These are phyloP conservation scores for Anolis apletophallus DNA, from an alignment of 2,797 vertebrate species.

Conservation along the genomic window DNA sequence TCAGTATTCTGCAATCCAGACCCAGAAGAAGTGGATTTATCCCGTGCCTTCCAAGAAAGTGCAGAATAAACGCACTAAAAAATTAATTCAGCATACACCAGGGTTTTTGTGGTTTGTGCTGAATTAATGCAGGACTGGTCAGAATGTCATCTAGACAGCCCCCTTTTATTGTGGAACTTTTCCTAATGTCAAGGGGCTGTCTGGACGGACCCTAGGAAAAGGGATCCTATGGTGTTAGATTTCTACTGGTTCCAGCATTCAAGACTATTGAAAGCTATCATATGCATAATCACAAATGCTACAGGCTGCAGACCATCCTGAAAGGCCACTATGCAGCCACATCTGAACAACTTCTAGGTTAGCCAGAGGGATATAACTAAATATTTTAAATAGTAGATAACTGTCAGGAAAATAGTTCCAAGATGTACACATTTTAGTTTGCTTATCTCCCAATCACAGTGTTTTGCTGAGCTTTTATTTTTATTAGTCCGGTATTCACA, in stretches of 20 bases:
- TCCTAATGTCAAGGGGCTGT: too few species aligned
- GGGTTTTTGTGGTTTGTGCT: too few species aligned
- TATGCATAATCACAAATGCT: background rate
- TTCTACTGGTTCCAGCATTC: background rate
- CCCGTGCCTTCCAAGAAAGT: too few species aligned
- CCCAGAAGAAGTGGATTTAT: too few species aligned
- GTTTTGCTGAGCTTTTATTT: conserved; percentile 74
- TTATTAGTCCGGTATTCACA: conserved; percentile 74
- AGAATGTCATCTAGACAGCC: too few species aligned
- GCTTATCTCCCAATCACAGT: conserved; percentile 56
- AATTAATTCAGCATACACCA: too few species aligned
- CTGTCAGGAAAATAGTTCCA: conserved; percentile 51
- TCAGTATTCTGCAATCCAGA: too few species aligned
- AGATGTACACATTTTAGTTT: conserved; percentile 61
- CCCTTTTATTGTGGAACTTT: too few species aligned
- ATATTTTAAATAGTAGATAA: conserved; percentile 52
- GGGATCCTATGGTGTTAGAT: background rate
- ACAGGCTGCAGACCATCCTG: background rate
- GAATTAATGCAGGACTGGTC: too few species aligned
- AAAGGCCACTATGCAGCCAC: background rate
- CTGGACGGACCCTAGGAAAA: too few species aligned
- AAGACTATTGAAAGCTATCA: background rate
- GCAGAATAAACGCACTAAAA: too few species aligned
- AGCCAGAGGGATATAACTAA: background rate
- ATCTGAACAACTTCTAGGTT: background rate